Percentiles rank a stretch among this genome's conserved stretches.
Conservation (phyloP, 2,113 vertebrate species). For the Clarias batrachus region DNA sequence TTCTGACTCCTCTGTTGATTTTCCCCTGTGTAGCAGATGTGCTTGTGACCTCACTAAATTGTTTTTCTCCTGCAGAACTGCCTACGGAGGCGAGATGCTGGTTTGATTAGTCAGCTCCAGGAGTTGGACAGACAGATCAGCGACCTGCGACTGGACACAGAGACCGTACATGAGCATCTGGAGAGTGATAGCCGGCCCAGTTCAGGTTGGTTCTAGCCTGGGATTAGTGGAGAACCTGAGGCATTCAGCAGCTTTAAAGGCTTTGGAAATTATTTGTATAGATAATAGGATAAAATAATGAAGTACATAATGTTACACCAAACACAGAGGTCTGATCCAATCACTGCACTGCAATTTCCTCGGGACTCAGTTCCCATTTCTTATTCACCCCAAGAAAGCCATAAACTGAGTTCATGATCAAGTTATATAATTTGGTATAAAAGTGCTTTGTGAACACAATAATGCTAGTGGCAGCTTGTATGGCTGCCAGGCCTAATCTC, state of each 20-base stretch:
- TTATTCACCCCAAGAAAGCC: background rate
- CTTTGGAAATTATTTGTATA: background rate
- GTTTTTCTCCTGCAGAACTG: slow-evolving; percentile 78
- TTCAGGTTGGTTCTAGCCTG: slow-evolving; percentile 77
- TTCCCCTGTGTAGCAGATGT: slow-evolving; percentile 31
- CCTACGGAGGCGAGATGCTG: slow-evolving; percentile 84
- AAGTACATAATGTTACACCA: slow-evolving; percentile 1
- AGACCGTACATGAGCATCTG: slow-evolving; percentile 78
- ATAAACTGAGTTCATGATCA: slow-evolving; percentile 31
- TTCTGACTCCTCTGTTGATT: slow-evolving; percentile 29
- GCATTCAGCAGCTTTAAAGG: background rate
- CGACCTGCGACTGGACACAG: slow-evolving; percentile 84
- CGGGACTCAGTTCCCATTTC: slow-evolving; percentile 10
- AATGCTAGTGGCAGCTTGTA: slow-evolving; percentile 43
- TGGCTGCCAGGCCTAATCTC: slow-evolving; percentile 49
- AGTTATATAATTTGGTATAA: slow-evolving; percentile 39
- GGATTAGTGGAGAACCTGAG: background rate
- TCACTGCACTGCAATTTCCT: slow-evolving; percentile 1
- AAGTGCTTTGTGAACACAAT: slow-evolving; percentile 29
- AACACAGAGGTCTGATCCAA: background rate
- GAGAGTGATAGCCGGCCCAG: slow-evolving; percentile 93
- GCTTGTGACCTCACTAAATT: slow-evolving; percentile 27
- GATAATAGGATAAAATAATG: background rate
- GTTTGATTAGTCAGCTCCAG: slow-evolving; percentile 86
- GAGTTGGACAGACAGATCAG: slow-evolving; percentile 92